Conservation (phyloP, 2,113 vertebrate genomes). For the Laterallus jamaicensis region DNA sequence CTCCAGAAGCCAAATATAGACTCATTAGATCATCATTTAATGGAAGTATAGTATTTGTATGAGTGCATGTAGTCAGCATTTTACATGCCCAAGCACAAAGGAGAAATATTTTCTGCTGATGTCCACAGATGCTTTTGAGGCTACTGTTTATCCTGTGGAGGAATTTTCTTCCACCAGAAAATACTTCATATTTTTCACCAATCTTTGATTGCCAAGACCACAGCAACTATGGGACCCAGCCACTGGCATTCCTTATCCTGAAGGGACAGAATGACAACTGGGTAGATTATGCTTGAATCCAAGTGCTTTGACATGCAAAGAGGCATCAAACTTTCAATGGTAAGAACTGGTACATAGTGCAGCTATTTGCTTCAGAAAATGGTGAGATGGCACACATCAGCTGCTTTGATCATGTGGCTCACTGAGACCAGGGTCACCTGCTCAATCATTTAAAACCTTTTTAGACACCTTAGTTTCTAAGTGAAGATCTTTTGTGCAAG, state of each 20-base stretch:
- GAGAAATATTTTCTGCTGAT: not conserved
- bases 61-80: not conserved
- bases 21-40: not conserved
- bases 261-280: not conserved
- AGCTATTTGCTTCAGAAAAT: not conserved
- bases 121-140: not conserved
- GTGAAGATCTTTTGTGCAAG: constrained; percentile 5
- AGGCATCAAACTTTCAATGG: not conserved
- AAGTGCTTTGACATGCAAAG: not conserved
- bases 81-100: not conserved
- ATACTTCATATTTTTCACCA: not conserved
- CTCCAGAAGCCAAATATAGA: not conserved
- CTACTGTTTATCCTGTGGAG: not conserved
- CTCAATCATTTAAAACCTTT: not conserved
- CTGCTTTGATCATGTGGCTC: not conserved
- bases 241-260: not conserved
- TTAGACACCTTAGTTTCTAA: not conserved
- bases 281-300: not conserved
- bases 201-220: not conserved
- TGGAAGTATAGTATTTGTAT: not conserved
- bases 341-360: not conserved
- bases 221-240: not conserved
- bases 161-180: not conserved
- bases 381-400: not conserved
- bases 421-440: not conserved